Percentiles rank a stretch among this genome's conserved stretches.
phyloP scores from a whole-genome alignment of 2,888 invertebrate species.

The Eupithecia abbreviata region DNA sequence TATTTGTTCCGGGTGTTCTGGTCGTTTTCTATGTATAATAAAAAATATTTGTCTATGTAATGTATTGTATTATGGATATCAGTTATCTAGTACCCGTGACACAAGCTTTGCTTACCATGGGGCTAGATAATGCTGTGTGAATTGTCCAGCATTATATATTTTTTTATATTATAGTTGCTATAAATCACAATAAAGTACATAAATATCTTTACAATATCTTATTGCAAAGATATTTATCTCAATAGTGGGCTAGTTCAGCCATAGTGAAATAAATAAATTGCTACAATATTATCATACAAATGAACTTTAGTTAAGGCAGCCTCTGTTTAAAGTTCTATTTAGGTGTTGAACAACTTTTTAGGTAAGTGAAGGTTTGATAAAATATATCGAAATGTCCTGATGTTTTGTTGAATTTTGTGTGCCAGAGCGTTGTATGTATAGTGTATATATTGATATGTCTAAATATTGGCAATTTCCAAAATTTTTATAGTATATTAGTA shows the following conservation, averaged over 20 bases:
- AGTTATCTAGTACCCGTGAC: no score
- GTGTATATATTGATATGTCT: no score
- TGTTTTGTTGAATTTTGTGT: not conserved
- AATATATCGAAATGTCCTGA: not conserved
- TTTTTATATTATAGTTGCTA: constrained; percentile 24
- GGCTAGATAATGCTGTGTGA: no score
- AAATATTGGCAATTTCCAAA: not conserved
- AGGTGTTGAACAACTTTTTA: not conserved
- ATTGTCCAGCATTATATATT: no score
- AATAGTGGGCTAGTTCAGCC: not conserved
- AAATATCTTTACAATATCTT: no score
- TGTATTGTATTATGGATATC: no score
- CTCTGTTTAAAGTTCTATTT: not conserved
- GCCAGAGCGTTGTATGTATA: not conserved
- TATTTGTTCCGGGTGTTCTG: no score
- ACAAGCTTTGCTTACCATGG: no score
- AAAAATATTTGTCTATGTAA: no score
- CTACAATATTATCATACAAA: no score
- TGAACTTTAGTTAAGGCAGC: not conserved
- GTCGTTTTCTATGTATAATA: no score
- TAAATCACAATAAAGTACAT: constrained; percentile 21
- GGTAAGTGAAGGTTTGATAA: not conserved
- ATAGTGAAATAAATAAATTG: not conserved
- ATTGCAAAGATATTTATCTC: not conserved
- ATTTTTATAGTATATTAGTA: no score